These are phyloP conservation scores for Acropora tenuis DNA, from an alignment of 64 coral and sea anemone species.

Conservation along the genomic window DNA sequence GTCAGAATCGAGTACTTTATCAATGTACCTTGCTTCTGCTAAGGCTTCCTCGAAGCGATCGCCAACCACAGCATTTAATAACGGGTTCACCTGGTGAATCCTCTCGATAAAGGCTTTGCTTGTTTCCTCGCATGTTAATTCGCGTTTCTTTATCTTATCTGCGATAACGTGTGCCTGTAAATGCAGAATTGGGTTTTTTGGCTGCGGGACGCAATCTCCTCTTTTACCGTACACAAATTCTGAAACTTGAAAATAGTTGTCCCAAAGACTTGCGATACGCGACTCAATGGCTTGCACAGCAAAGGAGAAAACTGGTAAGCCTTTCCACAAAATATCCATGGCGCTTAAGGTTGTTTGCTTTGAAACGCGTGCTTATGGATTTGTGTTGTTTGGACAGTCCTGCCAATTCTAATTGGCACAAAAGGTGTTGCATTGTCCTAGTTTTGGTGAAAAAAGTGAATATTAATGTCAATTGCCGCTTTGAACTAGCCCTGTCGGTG, in stretches of 20 bases:
- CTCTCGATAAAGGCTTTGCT: slow-evolving; percentile 60
- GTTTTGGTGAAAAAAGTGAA: too few relatives aligned
- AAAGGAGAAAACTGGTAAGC: background rate
- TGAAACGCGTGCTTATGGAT: too few relatives aligned
- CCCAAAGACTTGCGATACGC: slow-evolving; percentile 61
- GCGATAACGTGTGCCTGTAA: slow-evolving; percentile 41
- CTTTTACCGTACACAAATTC: slow-evolving; percentile 61
- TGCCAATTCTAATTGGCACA: too few relatives aligned
- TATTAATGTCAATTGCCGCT: too few relatives aligned
- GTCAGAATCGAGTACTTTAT: slow-evolving; percentile 66
- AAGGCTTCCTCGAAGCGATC: slow-evolving; percentile 79
- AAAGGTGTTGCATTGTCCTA: too few relatives aligned
- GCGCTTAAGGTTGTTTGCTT: too few relatives aligned
- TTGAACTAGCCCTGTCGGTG: too few relatives aligned
- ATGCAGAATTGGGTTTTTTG: slow-evolving; percentile 48
- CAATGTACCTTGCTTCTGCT: slow-evolving; percentile 74
- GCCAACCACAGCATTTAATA: slow-evolving; percentile 75
- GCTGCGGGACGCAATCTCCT: slow-evolving; percentile 9
- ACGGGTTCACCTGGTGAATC: slow-evolving; percentile 73
- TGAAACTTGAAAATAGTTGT: slow-evolving; percentile 5
- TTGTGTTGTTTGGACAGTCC: too few relatives aligned
- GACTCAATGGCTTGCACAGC: slow-evolving; percentile 39
- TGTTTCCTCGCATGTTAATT: slow-evolving; percentile 47
- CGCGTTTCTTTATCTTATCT: slow-evolving; percentile 57
- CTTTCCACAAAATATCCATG: background rate